Percentiles rank a stretch among this genome's conserved stretches.
phyloP scores from a whole-genome alignment of 2,113 vertebrate species.

The Rhineura floridana region DNA sequence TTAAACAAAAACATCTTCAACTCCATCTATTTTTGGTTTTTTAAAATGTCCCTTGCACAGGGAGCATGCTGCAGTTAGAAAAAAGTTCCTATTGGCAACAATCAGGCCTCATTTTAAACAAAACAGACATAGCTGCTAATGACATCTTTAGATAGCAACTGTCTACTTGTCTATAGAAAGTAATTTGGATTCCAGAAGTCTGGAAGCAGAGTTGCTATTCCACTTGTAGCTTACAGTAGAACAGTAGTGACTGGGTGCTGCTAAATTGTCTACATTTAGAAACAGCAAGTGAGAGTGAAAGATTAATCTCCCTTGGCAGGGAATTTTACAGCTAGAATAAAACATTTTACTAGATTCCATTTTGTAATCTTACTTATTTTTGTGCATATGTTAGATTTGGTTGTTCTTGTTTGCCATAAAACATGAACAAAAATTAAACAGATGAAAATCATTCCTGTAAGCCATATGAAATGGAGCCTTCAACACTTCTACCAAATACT shows the following conservation, averaged over 20 bases:
- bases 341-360: not conserved
- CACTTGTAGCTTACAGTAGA: not conserved
- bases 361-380: not conserved
- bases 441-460: not conserved
- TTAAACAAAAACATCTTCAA: too few species aligned
- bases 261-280: too few species aligned
- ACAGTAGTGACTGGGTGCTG: not conserved
- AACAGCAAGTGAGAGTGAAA: too few species aligned
- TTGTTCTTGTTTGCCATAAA: not conserved
- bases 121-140: too few species aligned
- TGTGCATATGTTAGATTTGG: not conserved
- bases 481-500: constrained; percentile 28
- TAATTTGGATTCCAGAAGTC: not conserved
- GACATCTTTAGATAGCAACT: too few species aligned
- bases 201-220: not conserved
- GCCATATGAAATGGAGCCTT: constrained; percentile 9
- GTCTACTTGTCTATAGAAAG: not conserved
- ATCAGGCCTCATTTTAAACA: too few species aligned
- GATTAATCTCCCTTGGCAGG: not conserved
- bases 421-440: constrained; percentile 21
- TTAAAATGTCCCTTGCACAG: too few species aligned
- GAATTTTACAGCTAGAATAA: not conserved
- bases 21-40: too few species aligned
- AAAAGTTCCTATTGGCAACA: too few species aligned
- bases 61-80: too few species aligned